Evolutionary conservation across 2,888 invertebrate genomes (phyloP), one percentile per base, ranked within the genome.

Genomic region (Portevinia maculata): DNA sequence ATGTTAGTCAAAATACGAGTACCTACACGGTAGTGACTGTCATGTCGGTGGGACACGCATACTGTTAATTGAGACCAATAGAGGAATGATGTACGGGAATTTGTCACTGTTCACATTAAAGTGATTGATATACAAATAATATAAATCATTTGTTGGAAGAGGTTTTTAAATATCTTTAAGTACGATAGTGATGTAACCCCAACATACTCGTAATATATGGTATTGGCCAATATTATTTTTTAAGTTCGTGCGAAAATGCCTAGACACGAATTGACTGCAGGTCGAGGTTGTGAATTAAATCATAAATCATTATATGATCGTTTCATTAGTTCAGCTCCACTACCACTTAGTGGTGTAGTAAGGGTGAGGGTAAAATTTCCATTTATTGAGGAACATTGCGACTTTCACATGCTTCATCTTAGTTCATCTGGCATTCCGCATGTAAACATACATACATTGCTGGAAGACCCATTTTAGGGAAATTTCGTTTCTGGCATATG

Each of bases 41-140:
- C 24, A 13, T 37, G 57, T 3, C 19, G 13, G 48, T 48, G 46
- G 57, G 62, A 48, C 44, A 67, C 55, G 55, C 24, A 24, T 46
- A 57, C 37, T 48, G 37, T 48, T 48, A 19, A 21, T 34, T 37
- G 34, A 37, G 9, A 39, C n/a, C 24, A 34, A 19, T 30, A 48
- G 11, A 48, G 6, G 6, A 34, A 39, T 7, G 15, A 15, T 6
- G 7, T 8, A 52, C 11, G 32, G 11, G 5, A 52, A n/a, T 24
- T 6, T 34, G 24, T 3, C 24, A 34, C 1, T 53, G 5, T 21
- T 19, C 19, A 21, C 19, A 53, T 53, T 6, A 34, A n/a, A 13
- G 2, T 57, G 39, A 41, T 55, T 39, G 8, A 28, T 44, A 32
- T 1, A 1, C 4, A 11, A 19, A 39, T 39, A 13, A 13, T 4